Evolutionary conservation across 2,888 invertebrate genomes (phyloP), one percentile per base, ranked within the genome.

Genomic region (Slavum lentiscoides): DNA sequence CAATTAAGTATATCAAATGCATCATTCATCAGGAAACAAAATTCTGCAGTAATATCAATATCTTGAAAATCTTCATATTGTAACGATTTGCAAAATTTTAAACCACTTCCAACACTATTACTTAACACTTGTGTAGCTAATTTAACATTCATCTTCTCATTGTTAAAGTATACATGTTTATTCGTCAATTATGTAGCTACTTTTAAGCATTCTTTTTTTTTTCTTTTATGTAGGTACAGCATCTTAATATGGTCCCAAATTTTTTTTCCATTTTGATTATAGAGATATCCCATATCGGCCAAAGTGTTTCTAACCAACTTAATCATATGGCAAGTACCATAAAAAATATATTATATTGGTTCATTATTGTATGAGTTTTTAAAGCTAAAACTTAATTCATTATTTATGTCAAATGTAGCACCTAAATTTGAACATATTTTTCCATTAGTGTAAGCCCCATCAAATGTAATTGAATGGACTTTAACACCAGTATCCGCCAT

Each of bases 401-500:
- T 13, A 13, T 69, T 64, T 23, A 69, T 82, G 6, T 83, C 23
- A 30, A 64, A 83, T 39, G 61, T 68, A 39, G 81, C 80, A 37
- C 74, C 82, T 4, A 83, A 70, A 55, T 30, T 7, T 69, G 15
- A 62, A 19, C 70, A 76, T 69, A 83, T 81, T 11, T 17, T 76
- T 0, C 69, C 21, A 69, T 83, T 83, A 13, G 43, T 49, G 15
- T 21, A 7, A 15, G 82, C 72, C 2, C 82, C 83, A 83, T 83
- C 82, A 74, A 83, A 83, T 4, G 83, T 83, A 9, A 82, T n/a
- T 0, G 82, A 81, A 58, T 37, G 30, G 7, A 83, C 68, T 53
- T 68, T 74, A 0, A 39, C 39, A 39, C 3, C 39, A 39, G 39
- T 39, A 39, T 39, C 7, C 3, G 39, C 3, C 39, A 39, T 39